Evolutionary conservation across 23 tunicate genomes (phyloP).

Genomic region (Oikopleura vanhoeffeni): DNA sequence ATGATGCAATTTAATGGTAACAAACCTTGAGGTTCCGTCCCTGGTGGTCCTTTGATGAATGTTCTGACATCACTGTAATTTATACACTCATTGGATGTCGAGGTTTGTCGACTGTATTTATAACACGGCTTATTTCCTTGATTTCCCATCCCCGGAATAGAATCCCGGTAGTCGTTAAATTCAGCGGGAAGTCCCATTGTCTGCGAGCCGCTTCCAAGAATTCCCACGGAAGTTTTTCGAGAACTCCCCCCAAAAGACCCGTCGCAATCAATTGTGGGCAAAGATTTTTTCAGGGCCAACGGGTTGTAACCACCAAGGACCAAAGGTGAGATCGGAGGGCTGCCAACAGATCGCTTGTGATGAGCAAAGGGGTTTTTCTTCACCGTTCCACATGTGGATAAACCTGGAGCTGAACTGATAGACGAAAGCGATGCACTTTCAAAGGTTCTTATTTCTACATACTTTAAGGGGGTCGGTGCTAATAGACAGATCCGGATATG

Average conservation of each 20-base stretch:
- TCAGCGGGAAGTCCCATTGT: background rate
- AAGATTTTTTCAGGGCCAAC: too few relatives aligned
- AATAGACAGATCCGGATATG: too few relatives aligned
- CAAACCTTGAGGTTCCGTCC: background rate
- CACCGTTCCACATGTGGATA: background rate
- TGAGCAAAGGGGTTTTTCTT: too few relatives aligned
- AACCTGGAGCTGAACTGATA: background rate
- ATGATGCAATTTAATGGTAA: too few relatives aligned
- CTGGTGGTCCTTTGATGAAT: background rate
- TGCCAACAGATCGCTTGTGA: background rate
- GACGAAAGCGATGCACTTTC: background rate
- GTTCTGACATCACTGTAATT: background rate
- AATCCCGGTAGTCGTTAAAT: background rate
- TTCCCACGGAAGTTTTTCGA: conserved; percentile 3
- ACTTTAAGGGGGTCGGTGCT: too few relatives aligned
- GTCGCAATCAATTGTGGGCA: too few relatives aligned
- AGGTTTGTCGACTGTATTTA: background rate
- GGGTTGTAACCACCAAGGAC: too few relatives aligned
- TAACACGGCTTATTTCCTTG: background rate
- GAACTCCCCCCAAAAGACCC: background rate
- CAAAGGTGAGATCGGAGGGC: too few relatives aligned
- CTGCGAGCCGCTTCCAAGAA: background rate
- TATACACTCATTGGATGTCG: background rate
- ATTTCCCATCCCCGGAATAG: background rate
- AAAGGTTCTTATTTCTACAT: background rate